Evolutionary conservation across 2,888 invertebrate species (phyloP).

Genomic region (Meghimatium bilineatum): DNA sequence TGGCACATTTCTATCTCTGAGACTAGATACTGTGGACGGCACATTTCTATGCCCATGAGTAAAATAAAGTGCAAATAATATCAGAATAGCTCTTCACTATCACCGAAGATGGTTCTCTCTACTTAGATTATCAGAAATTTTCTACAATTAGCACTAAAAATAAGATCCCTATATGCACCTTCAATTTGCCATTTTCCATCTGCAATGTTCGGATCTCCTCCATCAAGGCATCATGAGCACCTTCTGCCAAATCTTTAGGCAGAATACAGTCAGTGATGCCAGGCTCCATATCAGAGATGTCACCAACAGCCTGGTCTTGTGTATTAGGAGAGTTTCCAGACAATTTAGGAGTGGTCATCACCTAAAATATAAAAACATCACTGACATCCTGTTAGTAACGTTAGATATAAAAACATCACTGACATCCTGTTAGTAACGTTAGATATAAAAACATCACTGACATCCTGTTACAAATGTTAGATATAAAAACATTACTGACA

Average conservation of each 20-base stretch:
- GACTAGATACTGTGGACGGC: too few relatives aligned
- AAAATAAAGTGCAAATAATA: too few relatives aligned
- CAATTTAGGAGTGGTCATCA: constrained; percentile 70
- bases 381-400: background rate
- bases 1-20: too few relatives aligned
- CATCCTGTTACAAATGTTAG: too few relatives aligned
- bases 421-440: background rate
- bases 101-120: too few relatives aligned
- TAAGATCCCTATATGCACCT: constrained; percentile 6
- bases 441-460: too few relatives aligned
- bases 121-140: background rate
- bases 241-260: constrained; percentile 58
- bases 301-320: constrained; percentile 35
- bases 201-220: constrained; percentile 66
- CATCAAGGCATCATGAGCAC: constrained; percentile 62
- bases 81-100: too few relatives aligned
- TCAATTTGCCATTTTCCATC: constrained; percentile 53
- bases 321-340: constrained; percentile 52
- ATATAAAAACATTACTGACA: too few relatives aligned
- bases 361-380: constrained; percentile 54
- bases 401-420: background rate
- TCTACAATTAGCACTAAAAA: background rate
- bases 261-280: constrained; percentile 35
- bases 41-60: too few relatives aligned
- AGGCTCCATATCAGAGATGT: constrained; percentile 11